Evolutionary conservation across 2,797 vertebrate genomes (phyloP), one percentile per base, ranked within the genome.

Genomic region (Eutrigla gurnardus): DNA sequence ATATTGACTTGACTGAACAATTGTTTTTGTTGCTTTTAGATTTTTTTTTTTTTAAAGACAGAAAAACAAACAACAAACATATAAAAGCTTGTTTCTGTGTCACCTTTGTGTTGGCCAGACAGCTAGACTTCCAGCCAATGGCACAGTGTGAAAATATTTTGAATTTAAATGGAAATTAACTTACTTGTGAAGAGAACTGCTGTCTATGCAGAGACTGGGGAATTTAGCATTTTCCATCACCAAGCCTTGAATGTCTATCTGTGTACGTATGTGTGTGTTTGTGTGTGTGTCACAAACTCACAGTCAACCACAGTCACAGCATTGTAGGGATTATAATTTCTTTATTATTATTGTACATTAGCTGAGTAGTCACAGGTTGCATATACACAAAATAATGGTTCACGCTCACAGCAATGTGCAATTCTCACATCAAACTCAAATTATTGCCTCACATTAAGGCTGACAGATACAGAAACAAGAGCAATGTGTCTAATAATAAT

Each of bases 311-410:
- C 14, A 50, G 32, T 47, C 57, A 59, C 36, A 55, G 52, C 11
- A 6, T 32, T 50, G 40, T 32, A 53, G 32, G 65, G 77, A 74
- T 83, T 86, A 87, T 81, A 73, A 15, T 39, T 49, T 83, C 63
- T 85, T 91, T 90, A 90, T 88, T 91, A 85, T 81, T 74, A 76
- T 66, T 79, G 57, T 83, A 89, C 88, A 89, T 71, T 47, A 74
- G 67, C 73, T 75, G 77, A 72, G 70, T 65, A 80, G 14, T 86
- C 80, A 84, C 81, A 90, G 53, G 65, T 81, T 86, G 77, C 81
- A 82, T 87, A 65, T 83, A 77, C 80, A 90, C 77, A 89, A 60
- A 74, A 57, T 81, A 70, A 88, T 84, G 81, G 73, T 78, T 64
- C 9, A 6, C 75, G 73, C 81, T 66, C 59, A 35, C 13, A 83